Conservation (phyloP, 2,797 vertebrate genomes). For the Microctenopoma stevenorrisi region DNA sequence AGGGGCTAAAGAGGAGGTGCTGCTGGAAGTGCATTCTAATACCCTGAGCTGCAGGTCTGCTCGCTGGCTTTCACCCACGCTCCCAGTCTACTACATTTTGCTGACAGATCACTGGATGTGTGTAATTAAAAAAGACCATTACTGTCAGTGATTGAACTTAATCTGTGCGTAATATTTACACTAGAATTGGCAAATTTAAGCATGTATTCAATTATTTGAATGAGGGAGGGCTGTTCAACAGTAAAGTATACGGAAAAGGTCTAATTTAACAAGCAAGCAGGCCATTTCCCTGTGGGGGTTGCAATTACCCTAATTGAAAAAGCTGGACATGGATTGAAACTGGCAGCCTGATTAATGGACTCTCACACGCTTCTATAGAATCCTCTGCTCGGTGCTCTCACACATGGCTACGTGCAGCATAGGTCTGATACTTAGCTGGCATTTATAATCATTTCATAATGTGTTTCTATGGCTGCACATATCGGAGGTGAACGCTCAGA, state of each 20-base stretch:
- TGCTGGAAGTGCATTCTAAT: conserved; percentile 30
- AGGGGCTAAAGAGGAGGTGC: conserved; percentile 35
- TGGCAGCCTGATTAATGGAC: conserved; percentile 76
- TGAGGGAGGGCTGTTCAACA: conserved; percentile 40
- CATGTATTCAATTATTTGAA: conserved; percentile 50
- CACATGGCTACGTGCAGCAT: conserved; percentile 26
- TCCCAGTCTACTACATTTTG: conserved; percentile 9
- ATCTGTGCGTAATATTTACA: conserved; percentile 33
- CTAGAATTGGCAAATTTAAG: conserved; percentile 36
- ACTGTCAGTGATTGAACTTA: conserved; percentile 19
- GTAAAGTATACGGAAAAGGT: conserved; percentile 61
- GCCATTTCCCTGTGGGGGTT: conserved; percentile 61
- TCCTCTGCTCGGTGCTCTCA: conserved; percentile 50
- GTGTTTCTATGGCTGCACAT: background rate
- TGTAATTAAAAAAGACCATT: background rate
- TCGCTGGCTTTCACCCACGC: background rate
- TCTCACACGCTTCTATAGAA: conserved; percentile 65
- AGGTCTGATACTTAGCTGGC: background rate
- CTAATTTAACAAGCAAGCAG: conserved; percentile 68
- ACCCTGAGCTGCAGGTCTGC: conserved; percentile 35
- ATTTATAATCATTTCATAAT: background rate
- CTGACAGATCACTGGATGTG: conserved; percentile 5
- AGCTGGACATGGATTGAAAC: conserved; percentile 76
- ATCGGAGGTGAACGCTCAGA: background rate
- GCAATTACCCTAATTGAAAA: conserved; percentile 79